Percentiles rank a stretch among this genome's conserved stretches.
Conservation (phyloP, 2,888 invertebrate species). For the Pegoplata infirma region DNA sequence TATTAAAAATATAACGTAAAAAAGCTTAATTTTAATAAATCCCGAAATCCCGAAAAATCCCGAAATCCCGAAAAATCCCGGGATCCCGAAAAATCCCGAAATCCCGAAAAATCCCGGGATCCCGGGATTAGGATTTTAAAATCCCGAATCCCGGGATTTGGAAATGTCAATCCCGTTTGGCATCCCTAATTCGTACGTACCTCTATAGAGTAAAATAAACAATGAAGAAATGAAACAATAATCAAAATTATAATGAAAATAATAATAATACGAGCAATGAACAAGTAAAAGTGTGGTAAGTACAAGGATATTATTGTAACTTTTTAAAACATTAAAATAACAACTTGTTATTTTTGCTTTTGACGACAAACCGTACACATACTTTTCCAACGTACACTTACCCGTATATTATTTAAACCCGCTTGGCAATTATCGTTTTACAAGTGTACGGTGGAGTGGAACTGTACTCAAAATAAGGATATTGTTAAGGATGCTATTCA, state of each 20-base stretch:
- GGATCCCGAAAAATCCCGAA: too few relatives aligned
- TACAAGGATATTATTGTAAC: conserved; percentile 66
- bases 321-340: conserved; percentile 65
- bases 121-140: too few relatives aligned
- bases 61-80: too few relatives aligned
- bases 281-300: conserved; percentile 59
- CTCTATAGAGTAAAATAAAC: conserved; percentile 17
- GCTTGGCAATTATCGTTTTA: background rate
- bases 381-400: background rate
- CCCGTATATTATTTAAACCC: background rate
- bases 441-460: background rate
- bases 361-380: background rate
- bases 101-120: too few relatives aligned
- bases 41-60: too few relatives aligned
- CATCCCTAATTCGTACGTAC: too few relatives aligned
- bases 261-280: conserved; percentile 36
- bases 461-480: background rate
- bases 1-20: too few relatives aligned
- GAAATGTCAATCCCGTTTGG: too few relatives aligned
- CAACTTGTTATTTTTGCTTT: conserved; percentile 52
- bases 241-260: conserved; percentile 38
- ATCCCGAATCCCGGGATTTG: too few relatives aligned
- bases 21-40: too few relatives aligned
- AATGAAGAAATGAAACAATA: conserved; percentile 35
- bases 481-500: background rate